These are phyloP conservation scores for Leptarthrus brevirostris DNA, from an alignment of 2,888 invertebrate species.

Conservation along the genomic window DNA sequence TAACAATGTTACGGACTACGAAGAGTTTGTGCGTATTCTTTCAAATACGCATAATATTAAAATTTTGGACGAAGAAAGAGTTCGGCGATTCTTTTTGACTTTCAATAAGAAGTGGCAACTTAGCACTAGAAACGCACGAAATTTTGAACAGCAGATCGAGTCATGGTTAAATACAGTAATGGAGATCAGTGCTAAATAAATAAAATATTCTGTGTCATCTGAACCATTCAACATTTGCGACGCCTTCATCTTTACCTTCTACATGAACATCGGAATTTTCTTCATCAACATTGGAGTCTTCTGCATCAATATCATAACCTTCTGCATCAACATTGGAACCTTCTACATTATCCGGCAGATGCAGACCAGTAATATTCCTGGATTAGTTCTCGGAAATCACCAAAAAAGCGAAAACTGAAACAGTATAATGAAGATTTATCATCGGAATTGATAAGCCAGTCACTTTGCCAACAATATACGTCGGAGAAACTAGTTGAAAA, in stretches of 20 bases:
- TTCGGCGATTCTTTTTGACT: neutral
- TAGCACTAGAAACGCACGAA: neutral
- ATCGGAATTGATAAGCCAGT: slow-evolving; percentile 3
- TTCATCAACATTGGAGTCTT: neutral
- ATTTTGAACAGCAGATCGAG: neutral
- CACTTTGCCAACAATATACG: slow-evolving; percentile 10
- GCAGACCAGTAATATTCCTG: neutral
- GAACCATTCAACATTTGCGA: neutral
- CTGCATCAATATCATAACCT: neutral
- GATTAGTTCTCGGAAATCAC: neutral
- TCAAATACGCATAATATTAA: neutral
- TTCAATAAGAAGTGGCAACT: neutral
- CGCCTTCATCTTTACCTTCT: neutral
- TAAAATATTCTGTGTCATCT: neutral
- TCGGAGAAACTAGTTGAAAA: slow-evolving; percentile 1
- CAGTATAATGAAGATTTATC: slow-evolving; percentile 7
- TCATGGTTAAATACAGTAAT: neutral
- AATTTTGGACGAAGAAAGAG: neutral
- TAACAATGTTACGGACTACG: neutral
- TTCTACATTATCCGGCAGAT: neutral
- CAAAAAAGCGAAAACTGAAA: neutral
- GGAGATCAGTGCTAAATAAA: neutral
- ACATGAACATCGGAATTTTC: neutral
- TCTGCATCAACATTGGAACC: neutral
- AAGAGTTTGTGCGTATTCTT: neutral